These are phyloP conservation scores for Cheirogaleus medius DNA, from an alignment of 2,113 vertebrate genomes.

Conservation along the genomic window DNA sequence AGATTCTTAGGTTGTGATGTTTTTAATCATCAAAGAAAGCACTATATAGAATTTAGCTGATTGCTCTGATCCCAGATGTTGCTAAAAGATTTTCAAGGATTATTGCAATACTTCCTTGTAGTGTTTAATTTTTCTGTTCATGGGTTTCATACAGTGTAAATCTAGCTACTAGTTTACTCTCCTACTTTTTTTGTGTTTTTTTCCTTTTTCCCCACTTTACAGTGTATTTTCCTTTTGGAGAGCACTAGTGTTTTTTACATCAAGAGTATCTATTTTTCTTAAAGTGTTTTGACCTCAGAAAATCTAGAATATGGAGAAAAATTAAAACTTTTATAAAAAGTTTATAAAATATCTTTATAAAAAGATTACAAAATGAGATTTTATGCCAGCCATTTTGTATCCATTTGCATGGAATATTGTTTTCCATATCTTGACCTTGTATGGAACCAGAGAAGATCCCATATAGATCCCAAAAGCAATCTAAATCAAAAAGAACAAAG, in stretches of 20 bases:
- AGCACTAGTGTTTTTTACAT: background rate
- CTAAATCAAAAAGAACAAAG: too few relatives aligned
- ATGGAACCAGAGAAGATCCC: too few relatives aligned
- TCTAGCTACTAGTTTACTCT: background rate
- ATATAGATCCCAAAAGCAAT: too few relatives aligned
- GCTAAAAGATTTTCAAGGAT: background rate
- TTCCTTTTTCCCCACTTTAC: background rate
- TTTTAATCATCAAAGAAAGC: background rate
- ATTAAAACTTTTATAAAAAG: background rate
- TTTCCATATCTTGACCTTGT: too few relatives aligned
- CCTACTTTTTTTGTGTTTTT: background rate
- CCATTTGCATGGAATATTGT: too few relatives aligned
- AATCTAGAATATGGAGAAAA: background rate
- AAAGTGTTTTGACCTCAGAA: background rate
- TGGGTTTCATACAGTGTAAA: background rate
- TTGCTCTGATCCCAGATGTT: background rate
- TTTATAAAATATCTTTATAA: too few relatives aligned
- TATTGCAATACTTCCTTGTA: background rate
- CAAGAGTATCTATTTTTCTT: background rate
- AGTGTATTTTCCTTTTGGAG: background rate
- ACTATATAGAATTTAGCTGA: background rate
- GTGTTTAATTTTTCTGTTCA: background rate
- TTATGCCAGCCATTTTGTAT: too few relatives aligned
- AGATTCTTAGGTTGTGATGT: background rate
- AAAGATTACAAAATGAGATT: too few relatives aligned